Base-by-base conservation (phyloP, 2,888 invertebrate species). In the Platycheirus rosarum region DNA sequence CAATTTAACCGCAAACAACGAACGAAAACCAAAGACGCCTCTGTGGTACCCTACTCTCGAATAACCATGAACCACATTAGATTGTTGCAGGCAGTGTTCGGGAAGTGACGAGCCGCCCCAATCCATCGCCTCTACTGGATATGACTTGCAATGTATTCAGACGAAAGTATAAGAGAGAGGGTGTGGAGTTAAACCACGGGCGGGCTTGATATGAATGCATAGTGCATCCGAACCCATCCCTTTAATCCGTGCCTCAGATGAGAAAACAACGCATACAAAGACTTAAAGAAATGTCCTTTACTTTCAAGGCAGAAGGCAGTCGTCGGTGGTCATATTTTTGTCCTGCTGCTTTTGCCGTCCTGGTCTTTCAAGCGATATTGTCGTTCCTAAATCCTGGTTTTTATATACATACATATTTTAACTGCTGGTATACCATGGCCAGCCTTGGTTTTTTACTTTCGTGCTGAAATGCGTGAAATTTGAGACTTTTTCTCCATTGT, bases 1-100 rank as follows among this genome's bases (percentile, higher is more conserved):
- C 82, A 82, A 82, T 82, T 82, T 82, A 82, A 68, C 77, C 63
- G 73, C 77, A 82, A 80, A 77, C 82, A 73, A 73, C 63, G 60
- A 60, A 68, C 60, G 23, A 57, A 65, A 60, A 48, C 51, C 51
- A 51, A 65, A 73, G 71, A 73, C 73, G 82, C 66, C 77, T 71
- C 40, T 51, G 53, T 60, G 73, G 2, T 18, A 9, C 23, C 23
- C 55, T 48, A 42, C 23, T 26, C 57, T 76, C 70, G 42, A 70
- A 73, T 73, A 78, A 60, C 60, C 66, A 60, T 53, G 49, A 18
- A 37, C 16, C 51, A 66, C 57, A 44, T n/a, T 16, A 11, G 37
- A 9, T 40, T 23, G 11, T 23, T 57, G 37, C 23, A 40, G 23
- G 55, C 42, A 29, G 60, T 29, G 48, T 63, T 71, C 32, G 46